phyloP scores from a whole-genome alignment of 2,113 vertebrate species.

The Lycaon pictus region DNA sequence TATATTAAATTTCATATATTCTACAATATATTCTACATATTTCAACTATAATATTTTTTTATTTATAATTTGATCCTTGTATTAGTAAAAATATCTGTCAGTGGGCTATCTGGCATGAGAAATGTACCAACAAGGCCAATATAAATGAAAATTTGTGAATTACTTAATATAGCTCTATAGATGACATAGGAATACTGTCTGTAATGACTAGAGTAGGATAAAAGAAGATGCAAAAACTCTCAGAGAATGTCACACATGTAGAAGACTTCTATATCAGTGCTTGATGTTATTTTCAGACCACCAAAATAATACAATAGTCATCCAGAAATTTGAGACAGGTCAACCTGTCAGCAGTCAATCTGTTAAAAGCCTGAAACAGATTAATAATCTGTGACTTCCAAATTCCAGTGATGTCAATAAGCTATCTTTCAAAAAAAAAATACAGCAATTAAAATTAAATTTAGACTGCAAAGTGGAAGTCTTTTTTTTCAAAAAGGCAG shows the following conservation, averaged over 20 bases:
- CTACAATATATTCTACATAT: background rate
- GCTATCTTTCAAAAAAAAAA: conserved; percentile 8
- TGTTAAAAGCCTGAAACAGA: conserved; percentile 44
- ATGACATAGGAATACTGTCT: background rate
- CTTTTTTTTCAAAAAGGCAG: background rate
- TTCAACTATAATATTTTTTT: background rate
- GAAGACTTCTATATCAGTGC: background rate
- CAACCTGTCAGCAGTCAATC: background rate
- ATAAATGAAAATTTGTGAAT: background rate
- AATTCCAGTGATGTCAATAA: conserved; percentile 23
- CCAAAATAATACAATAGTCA: background rate
- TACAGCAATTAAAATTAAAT: background rate
- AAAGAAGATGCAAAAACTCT: background rate
- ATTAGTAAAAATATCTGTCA: conserved; percentile 44
- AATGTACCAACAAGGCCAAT: background rate
- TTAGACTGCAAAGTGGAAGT: background rate
- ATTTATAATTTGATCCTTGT: background rate
- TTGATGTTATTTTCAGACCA: conserved; percentile 27
- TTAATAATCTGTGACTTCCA: conserved; percentile 50
- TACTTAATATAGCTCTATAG: background rate
- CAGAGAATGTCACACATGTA: conserved; percentile 11
- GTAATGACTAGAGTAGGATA: background rate
- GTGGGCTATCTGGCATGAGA: background rate
- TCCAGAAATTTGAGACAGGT: conserved; percentile 14
- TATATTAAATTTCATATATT: too few species aligned